These are phyloP conservation scores for Sarcophaga caerulescens DNA, from an alignment of 2,888 invertebrate species.

Conservation along the genomic window DNA sequence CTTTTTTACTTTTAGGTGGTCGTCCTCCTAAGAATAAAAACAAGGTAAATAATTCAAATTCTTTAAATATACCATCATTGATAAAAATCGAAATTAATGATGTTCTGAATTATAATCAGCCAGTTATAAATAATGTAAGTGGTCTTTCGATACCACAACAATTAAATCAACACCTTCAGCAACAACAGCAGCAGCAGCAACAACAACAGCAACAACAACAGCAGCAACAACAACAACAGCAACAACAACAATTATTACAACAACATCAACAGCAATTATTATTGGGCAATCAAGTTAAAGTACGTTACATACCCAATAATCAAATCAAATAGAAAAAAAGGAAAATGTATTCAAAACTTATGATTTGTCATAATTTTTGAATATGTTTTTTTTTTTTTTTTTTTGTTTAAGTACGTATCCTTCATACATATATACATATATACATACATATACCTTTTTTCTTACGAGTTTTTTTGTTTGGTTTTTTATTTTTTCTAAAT, in stretches of 20 bases:
- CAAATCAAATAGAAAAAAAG: conserved; percentile 67
- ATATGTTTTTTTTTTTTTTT: too few species aligned
- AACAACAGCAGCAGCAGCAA: conserved; percentile 77
- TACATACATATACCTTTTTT: not conserved
- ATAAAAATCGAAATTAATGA: conserved; percentile 79
- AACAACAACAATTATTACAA: conserved; percentile 73
- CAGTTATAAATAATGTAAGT: conserved; percentile 78
- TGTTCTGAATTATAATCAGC: conserved; percentile 77
- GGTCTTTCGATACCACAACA: conserved; percentile 79
- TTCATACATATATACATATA: not conserved
- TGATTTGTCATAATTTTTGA: conserved; percentile 62
- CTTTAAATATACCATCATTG: conserved; percentile 74
- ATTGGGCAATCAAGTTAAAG: conserved; percentile 77
- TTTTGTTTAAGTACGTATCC: too few species aligned
- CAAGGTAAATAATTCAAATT: conserved; percentile 71
- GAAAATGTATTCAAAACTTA: conserved; percentile 66
- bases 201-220: conserved; percentile 74
- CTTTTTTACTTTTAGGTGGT: conserved; percentile 74
- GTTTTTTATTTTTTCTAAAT: not conserved
- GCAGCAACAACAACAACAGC: conserved; percentile 71
- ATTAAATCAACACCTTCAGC: conserved; percentile 78
- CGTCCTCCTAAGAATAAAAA: conserved; percentile 80
- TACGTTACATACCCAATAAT: conserved; percentile 78
- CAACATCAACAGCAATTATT: conserved; percentile 74
- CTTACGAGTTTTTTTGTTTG: not conserved